Conservation (phyloP, 2,888 invertebrate species). For the Priapulus caudatus region DNA sequence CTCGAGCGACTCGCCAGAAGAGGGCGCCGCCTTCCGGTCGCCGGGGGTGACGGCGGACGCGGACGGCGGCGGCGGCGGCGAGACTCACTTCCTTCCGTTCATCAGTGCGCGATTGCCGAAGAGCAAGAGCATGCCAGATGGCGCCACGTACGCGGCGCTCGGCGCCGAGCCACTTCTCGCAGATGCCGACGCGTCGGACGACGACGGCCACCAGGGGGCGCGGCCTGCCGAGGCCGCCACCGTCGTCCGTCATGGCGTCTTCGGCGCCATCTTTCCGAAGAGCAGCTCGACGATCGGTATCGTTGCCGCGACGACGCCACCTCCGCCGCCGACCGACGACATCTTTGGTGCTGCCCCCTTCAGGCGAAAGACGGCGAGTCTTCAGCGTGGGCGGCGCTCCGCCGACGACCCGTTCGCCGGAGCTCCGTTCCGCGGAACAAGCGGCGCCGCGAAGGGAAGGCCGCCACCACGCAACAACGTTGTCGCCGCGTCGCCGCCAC, state of each 20-base stretch:
- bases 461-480: no score
- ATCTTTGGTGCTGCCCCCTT: slow-evolving; percentile 37
- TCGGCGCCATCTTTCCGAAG: neutral
- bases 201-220: neutral
- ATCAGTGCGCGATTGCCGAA: neutral
- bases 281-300: neutral
- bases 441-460: no score
- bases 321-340: slow-evolving; percentile 21
- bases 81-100: neutral
- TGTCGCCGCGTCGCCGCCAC: no score
- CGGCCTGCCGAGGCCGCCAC: no score
- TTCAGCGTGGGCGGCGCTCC: neutral
- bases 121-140: neutral
- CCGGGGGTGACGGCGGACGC: neutral
- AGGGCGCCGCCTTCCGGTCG: neutral
- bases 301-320: neutral
- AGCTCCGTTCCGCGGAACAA: neutral
- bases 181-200: neutral
- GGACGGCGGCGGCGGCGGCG: neutral
- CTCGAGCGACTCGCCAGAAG: neutral
- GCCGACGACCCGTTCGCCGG: neutral
- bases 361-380: slow-evolving; percentile 22
- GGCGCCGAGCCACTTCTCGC: neutral
- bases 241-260: no score
- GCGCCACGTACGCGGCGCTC: neutral